phyloP scores from a whole-genome alignment of 2,888 invertebrate genomes.

The Rhorus exstirpatorius region DNA sequence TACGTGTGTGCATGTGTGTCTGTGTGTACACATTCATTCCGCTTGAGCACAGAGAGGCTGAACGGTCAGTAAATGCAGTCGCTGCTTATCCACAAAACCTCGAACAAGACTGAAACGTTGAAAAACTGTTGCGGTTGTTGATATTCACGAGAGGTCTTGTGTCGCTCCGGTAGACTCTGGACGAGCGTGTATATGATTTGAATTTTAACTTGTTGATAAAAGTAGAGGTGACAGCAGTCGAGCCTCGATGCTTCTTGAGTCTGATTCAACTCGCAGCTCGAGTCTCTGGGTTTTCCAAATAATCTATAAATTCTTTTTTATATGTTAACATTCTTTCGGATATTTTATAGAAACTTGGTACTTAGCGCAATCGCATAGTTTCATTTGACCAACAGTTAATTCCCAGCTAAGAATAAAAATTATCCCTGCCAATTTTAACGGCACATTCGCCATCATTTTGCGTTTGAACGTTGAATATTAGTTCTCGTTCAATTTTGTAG shows the following conservation, averaged over 20 bases:
- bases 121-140: constrained; percentile 49
- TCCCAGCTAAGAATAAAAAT: not conserved
- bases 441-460: not conserved
- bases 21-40: not conserved
- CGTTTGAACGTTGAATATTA: not conserved
- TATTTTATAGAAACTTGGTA: too few species aligned
- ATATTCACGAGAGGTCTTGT: constrained; percentile 30
- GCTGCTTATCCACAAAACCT: not conserved
- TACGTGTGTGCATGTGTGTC: not conserved
- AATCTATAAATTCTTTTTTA: not conserved
- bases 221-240: not conserved
- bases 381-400: not conserved
- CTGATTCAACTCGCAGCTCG: not conserved
- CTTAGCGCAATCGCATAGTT: not conserved
- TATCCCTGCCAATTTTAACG: not conserved
- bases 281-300: constrained; percentile 22
- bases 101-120: constrained; percentile 46
- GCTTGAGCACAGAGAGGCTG: constrained; percentile 13
- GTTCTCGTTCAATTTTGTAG: not conserved
- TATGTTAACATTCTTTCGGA: not conserved
- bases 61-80: constrained; percentile 23
- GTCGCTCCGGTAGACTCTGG: constrained; percentile 1
- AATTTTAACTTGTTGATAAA: constrained; percentile 15
- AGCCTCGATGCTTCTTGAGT: not conserved
- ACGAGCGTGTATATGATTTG: constrained; percentile 26